Percentiles rank a stretch among this genome's conserved stretches.
phyloP scores from a whole-genome alignment of 1,140 invertebrate species.

The Wiebesia pumilae region DNA sequence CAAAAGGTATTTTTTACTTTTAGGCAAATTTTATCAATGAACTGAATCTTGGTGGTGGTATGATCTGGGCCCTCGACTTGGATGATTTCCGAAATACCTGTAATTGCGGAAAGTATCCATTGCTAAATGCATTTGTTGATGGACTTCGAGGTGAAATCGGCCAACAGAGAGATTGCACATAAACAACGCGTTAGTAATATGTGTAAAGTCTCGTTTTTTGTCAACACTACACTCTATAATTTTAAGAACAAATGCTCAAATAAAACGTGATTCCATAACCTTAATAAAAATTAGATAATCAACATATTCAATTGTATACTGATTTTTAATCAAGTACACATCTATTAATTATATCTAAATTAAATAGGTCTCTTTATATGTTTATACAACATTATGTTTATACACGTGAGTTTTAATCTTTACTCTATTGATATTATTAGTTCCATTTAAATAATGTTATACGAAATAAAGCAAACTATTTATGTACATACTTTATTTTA shows the following conservation, averaged over 20 bases:
- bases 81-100: constrained; percentile 85
- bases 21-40: constrained; percentile 75
- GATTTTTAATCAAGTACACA: not conserved
- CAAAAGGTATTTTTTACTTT: not conserved
- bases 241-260: not conserved
- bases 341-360: not conserved
- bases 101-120: constrained; percentile 78
- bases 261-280: not conserved
- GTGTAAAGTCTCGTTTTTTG: not conserved
- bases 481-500: not conserved
- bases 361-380: not conserved
- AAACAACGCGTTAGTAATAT: not conserved
- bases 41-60: constrained; percentile 82
- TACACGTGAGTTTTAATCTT: constrained; percentile 15
- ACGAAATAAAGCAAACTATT: not conserved
- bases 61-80: constrained; percentile 87
- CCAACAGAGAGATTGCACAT: constrained; percentile 51
- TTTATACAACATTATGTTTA: no score
- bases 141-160: constrained; percentile 53
- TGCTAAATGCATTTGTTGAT: constrained; percentile 75
- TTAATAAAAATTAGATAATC: not conserved
- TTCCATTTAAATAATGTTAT: not conserved
- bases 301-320: not conserved
- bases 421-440: not conserved
- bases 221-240: not conserved